Base-by-base conservation (phyloP, 64 coral and sea anemone species). In the Pocillopora damicornis region DNA sequence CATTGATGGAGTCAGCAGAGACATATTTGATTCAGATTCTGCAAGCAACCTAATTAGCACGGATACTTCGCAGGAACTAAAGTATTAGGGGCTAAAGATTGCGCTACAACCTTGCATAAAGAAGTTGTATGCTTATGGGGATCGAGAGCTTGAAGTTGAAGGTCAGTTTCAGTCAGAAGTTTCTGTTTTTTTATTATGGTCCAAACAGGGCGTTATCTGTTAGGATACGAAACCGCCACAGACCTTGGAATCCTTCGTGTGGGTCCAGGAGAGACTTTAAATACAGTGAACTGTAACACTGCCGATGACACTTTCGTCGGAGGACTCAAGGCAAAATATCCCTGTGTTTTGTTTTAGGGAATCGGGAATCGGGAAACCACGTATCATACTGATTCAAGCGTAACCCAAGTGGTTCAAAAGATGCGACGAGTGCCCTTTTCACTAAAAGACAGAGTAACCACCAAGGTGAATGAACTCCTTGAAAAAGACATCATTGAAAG, bases 11-110 rank as follows among this genome's bases (percentile, higher is more conserved):
- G 45, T 79, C 65, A 67, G 61, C 59, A 88, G 65, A 25, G 57
- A 65, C 42, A 22, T 88, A 9, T 78, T 88, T 78, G 75, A 79
- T 66, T 88, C 75, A 78, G 87, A 75, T 42, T 78, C 86, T 1
- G 37, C 77, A 56, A 67, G 81, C 65, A 88, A 78, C 20, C 59
- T 88, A 51, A 66, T 88, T 77, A 88, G 58, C 74, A 13, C 63
- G 74, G 20, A 59, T 35, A 63, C 45, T 16, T 74, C 25, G 61
- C 7, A 78, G 10, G 30, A 78, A 64, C 65, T 78, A 23, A 78
- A 78, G 30, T 51, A 62, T 56, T 61, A 45, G 23, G 75, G 59
- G 37, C 75, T 88, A 57, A 79, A 88, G 37, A 56, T 51, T 77
- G 66, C 56, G 34, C 63, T 77, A 77, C 59, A 35, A 17, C 60